These are phyloP conservation scores for Melitaea cinxia DNA, from an alignment of 1,140 invertebrate genomes.

Conservation along the genomic window DNA sequence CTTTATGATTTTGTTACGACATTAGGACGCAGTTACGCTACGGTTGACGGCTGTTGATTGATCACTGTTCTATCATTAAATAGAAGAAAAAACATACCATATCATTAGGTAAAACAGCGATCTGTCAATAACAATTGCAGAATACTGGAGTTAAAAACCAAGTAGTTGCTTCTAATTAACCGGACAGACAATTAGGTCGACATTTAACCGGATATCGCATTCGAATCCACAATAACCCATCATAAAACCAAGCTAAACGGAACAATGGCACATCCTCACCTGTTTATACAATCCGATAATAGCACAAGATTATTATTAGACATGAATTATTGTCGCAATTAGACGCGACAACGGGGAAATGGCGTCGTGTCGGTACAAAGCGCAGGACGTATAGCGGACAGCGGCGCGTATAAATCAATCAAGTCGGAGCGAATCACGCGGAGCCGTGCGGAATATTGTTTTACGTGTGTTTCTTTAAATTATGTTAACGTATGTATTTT, in stretches of 20 bases:
- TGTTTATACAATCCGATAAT: slow-evolving; percentile 56
- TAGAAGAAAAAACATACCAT: no score
- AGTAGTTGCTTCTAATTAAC: no score
- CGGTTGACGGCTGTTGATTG: no score
- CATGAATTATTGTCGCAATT: slow-evolving; percentile 74
- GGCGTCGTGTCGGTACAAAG: slow-evolving; percentile 43
- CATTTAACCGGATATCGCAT: no score
- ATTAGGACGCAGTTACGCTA: no score
- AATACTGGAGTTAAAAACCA: no score
- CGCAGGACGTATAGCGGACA: slow-evolving; percentile 45
- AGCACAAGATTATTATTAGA: slow-evolving; percentile 73
- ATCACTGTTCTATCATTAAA: no score
- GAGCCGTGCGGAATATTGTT: slow-evolving; percentile 7
- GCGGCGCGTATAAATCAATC: slow-evolving; percentile 61
- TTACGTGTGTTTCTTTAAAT: background rate
- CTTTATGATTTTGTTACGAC: no score
- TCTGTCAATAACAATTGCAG: no score
- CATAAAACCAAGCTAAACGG: slow-evolving; percentile 29
- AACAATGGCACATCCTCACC: slow-evolving; percentile 49
- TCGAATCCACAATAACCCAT: background rate
- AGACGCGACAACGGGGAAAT: slow-evolving; percentile 62
- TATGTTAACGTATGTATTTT: background rate
- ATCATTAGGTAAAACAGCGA: no score
- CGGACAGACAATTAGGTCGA: no score
- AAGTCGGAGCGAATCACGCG: slow-evolving; percentile 25